Base-by-base conservation (phyloP, 2,797 vertebrate species). In the Anabacerthia variegaticeps region DNA sequence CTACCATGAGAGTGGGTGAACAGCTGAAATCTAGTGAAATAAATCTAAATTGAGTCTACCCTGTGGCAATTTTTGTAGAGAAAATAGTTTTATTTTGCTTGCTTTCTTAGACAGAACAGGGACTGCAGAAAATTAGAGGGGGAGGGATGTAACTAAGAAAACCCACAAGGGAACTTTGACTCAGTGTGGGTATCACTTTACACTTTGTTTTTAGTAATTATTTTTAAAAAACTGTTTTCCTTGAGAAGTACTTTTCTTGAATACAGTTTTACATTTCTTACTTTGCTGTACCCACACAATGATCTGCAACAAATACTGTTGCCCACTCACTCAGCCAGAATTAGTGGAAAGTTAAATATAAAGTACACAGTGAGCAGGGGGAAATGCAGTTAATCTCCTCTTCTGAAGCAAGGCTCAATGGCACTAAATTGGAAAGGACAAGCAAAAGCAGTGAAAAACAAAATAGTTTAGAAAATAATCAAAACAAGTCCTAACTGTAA, bases 241-340 rank as follows among this genome's bases (percentile, higher is more conserved):
- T 59, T 66, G n/a, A 80, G 46, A 94, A 86, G 46, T 71, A 43
- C 36, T 85, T 91, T 62, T 55, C 55, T 88, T 88, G 55, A 48
- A 69, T 66, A 75, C 28, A 81, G 37, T 51, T 93, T 84, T 41
- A 62, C 12, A 37, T 94, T 43, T 89, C n/a, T 59, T 81, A 54
- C 43, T 90, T 71, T 72, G 12, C 63, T 82, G 26, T 67, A 79
- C 37, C 36, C 74, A 85, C 71, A 84, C 52, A 75, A 67, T 17
- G 43, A 88, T 66, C 46, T 65, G 19, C 65, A 93, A 79, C 36
- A 87, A 93, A 82, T 76, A 66, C 17, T 2, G 8, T 12, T 63
- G 91, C 92, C 86, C 91, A 93, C 67, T 91, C 82, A 69, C 55
- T 67, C 67, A 63, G 52, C 30, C 80, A 91, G 82, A 92, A 85